Evolutionary conservation across 2,888 invertebrate species (phyloP).

Genomic region (Coelopa pilipes): DNA sequence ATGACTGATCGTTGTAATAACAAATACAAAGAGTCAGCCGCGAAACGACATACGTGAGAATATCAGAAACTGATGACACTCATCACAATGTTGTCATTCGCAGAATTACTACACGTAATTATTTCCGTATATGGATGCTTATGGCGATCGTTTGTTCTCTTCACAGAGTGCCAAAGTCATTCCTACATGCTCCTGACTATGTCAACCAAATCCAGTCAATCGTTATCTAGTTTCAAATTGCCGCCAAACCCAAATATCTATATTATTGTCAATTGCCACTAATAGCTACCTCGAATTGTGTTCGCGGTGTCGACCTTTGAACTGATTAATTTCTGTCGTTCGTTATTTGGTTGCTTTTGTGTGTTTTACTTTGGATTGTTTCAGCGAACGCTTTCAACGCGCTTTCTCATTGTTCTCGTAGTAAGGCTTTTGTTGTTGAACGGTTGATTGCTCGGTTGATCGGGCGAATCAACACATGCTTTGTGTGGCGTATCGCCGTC

Average conservation of each 20-base stretch:
- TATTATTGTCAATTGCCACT: conserved; percentile 14
- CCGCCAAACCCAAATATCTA: neutral
- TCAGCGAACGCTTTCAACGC: conserved; percentile 18
- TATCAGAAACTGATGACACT: too few species aligned
- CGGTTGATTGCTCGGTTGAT: neutral
- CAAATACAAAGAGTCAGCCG: too few species aligned
- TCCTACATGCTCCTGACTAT: too few species aligned
- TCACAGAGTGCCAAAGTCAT: too few species aligned
- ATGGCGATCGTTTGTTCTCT: too few species aligned
- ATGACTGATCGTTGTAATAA: too few species aligned
- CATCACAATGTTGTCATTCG: too few species aligned
- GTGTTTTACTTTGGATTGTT: conserved; percentile 32
- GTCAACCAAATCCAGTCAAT: too few species aligned
- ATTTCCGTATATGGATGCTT: too few species aligned
- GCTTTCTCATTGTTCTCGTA: conserved; percentile 26
- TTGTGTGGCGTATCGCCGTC: conserved; percentile 6
- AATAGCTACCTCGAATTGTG: neutral
- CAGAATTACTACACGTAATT: too few species aligned
- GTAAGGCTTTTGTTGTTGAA: neutral
- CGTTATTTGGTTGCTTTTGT: conserved; percentile 35
- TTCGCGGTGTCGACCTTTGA: conserved; percentile 50
- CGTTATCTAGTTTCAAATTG: neutral
- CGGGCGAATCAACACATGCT: conserved; percentile 14
- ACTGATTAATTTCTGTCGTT: conserved; percentile 46
- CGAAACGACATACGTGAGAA: too few species aligned